Evolutionary conservation across 2,888 invertebrate genomes (phyloP), one percentile per base, ranked within the genome.

Genomic region (Buathra laborator): DNA sequence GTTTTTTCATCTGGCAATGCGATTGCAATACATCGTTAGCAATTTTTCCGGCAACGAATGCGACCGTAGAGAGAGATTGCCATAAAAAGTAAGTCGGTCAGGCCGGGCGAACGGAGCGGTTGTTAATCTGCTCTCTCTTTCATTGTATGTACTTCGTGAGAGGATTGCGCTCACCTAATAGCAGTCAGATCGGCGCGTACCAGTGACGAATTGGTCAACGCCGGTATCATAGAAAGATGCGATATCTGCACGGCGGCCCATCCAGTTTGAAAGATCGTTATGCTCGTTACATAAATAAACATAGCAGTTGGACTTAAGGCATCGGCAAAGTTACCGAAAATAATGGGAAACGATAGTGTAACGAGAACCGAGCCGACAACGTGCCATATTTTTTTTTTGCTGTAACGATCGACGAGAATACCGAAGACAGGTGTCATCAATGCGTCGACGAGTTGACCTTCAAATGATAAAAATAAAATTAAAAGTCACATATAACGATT

Each of bases 241-340:
- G 98, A 97, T 89, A 99, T 98, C 95, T 99, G 99, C 1, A 97
- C 97, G 7, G 97, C 95, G 0, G 99, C 98, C 99, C 99, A 99
- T 12, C 99, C 99, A 88, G 97, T 97, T 94, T 99, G 99, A 94
- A 98, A 98, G 88, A 98, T 94, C 10, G 95, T 94, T 87, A 98
- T 97, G 81, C 95, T 95, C 3, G 92, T 89, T 10, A 94, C 91
- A 89, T 95, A 95, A 84, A 90, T 71, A 72, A 88, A 85, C 87
- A 89, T 89, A 14, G 89, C 87, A 62, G 74, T 51, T 10, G 85
- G 85, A 51, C 68, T 68, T 32, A 86, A 66, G 9, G 74, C 72
- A 16, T 86, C 68, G 7, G 87, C 86, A 64, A 93, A 94, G 53
- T 91, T 92, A 4, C 93, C 94, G 68, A 94, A 94, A 80, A 94